These are phyloP conservation scores for Vanessa atalanta DNA, from an alignment of 1,140 invertebrate genomes.

Conservation along the genomic window DNA sequence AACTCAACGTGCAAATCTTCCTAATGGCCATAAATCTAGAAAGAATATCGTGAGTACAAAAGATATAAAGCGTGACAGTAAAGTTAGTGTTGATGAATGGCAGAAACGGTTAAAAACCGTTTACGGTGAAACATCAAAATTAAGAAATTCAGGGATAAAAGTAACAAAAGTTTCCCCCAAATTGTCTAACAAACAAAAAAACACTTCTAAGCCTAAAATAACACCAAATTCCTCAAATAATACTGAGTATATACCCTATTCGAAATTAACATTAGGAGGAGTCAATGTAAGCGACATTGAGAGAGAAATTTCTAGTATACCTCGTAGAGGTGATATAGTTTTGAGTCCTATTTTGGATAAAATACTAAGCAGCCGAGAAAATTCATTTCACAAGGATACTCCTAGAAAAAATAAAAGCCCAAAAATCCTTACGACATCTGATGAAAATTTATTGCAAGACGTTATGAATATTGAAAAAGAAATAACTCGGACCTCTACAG, in stretches of 20 bases:
- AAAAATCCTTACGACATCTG: conserved; percentile 65
- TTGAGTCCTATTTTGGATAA: conserved; percentile 67
- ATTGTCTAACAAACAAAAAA: conserved; percentile 35
- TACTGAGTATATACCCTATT: conserved; percentile 76
- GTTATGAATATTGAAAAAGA: conserved; percentile 68
- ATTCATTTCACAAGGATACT: conserved; percentile 55
- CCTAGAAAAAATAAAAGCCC: conserved; percentile 47
- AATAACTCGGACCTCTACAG: conserved; percentile 52
- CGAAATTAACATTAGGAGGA: conserved; percentile 75
- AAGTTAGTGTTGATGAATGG: conserved; percentile 59
- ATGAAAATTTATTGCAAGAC: conserved; percentile 74
- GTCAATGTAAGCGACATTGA: conserved; percentile 71
- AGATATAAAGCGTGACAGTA: conserved; percentile 13
- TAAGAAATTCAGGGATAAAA: conserved; percentile 42
- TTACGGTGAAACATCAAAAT: conserved; percentile 52
- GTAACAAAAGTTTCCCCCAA: conserved; percentile 23
- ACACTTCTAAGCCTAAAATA: conserved; percentile 24
- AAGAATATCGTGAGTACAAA: conserved; percentile 32
- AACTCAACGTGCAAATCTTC: conserved; percentile 21
- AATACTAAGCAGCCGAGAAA: conserved; percentile 64
- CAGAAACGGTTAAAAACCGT: conserved; percentile 62
- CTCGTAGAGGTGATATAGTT: conserved; percentile 57
- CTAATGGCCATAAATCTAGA: conserved; percentile 4
- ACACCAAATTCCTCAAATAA: conserved; percentile 53
- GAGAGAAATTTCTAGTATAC: conserved; percentile 60